These are phyloP conservation scores for Heliconius himera DNA, from an alignment of 1,140 invertebrate genomes.

Conservation along the genomic window DNA sequence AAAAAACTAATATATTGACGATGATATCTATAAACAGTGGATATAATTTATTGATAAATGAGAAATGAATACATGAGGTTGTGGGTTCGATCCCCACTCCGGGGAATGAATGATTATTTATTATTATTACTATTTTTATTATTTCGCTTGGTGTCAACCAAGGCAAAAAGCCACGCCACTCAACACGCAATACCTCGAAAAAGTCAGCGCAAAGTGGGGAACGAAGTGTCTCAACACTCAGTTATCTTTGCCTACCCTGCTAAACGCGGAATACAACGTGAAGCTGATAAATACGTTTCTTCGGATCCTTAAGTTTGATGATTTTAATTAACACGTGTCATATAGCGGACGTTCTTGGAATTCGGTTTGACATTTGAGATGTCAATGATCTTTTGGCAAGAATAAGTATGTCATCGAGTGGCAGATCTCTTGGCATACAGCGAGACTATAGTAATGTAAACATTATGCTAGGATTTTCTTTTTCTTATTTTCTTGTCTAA, in stretches of 20 bases:
- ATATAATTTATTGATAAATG: background rate
- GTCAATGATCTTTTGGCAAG: conserved; percentile 45
- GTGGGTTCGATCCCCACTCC: too few relatives aligned
- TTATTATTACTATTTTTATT: too few relatives aligned
- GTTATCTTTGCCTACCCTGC: too few relatives aligned
- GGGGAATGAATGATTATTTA: too few relatives aligned
- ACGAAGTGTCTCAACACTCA: too few relatives aligned
- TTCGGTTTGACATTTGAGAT: conserved; percentile 42
- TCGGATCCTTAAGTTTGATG: conserved; percentile 3
- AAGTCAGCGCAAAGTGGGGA: too few relatives aligned
- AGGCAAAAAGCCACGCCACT: too few relatives aligned
- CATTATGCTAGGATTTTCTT: conserved; percentile 2
- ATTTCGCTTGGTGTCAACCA: too few relatives aligned
- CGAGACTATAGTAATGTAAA: conserved; percentile 14
- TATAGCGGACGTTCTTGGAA: conserved; percentile 34
- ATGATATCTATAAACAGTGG: background rate
- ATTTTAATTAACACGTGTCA: conserved; percentile 22
- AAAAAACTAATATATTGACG: background rate
- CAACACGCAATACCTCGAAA: too few relatives aligned
- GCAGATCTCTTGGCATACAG: conserved; percentile 28
- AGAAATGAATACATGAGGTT: background rate
- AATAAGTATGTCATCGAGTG: conserved; percentile 41
- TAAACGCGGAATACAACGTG: too few relatives aligned
- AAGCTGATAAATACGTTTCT: background rate
- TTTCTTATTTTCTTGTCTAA: background rate